Base-by-base conservation (phyloP, 1,140 invertebrate species). In the Scylla paramamosain region DNA sequence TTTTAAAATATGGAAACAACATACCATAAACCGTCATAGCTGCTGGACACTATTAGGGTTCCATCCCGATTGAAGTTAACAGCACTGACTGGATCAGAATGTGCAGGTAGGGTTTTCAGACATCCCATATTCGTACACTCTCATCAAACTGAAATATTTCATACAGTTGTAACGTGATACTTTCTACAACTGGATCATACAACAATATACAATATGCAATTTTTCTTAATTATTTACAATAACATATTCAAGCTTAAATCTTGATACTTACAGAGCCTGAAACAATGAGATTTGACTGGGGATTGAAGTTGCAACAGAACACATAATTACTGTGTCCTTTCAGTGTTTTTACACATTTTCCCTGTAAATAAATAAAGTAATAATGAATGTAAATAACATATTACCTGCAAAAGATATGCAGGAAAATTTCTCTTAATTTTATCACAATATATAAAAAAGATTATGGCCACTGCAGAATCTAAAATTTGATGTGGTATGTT, bases 291-390 rank as follows among this genome's bases (percentile, higher is more conserved):
- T 99, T 99, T 59, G 99, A 99, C 97, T 99, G 99, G 96, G 99
- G 99, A 97, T 99, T 99, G 97, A 99, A 99, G 97, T 99, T 99
- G 97, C 99, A 99, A 97, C 99, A 99, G 97, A 99, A 99, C 0
- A 99, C 99, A 97, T 99, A 99, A 97, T 99, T 99, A 97, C 99
- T 99, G 97, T 99, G 99, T 45, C 99, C 99, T 97, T 99, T 99
- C 31, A 99, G 97, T 0, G 99, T 99, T 97, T 99, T 99, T 96
- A 99, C 97, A 97, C 99, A 99, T 98, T 99, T 99, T 12, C 98
- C 99, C 97, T 96, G 46, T 92, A 96, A 93, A 91, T 14, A 95
- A 77, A 92, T 20, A 95, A 82, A n/a, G 46, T 3, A 89, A n/a
- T 88, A 31, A 67, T 67, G 28, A 59, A 14, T 59, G 10, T 59